Evolutionary conservation across 2,888 invertebrate species (phyloP).

Genomic region (Phortica okadai): DNA sequence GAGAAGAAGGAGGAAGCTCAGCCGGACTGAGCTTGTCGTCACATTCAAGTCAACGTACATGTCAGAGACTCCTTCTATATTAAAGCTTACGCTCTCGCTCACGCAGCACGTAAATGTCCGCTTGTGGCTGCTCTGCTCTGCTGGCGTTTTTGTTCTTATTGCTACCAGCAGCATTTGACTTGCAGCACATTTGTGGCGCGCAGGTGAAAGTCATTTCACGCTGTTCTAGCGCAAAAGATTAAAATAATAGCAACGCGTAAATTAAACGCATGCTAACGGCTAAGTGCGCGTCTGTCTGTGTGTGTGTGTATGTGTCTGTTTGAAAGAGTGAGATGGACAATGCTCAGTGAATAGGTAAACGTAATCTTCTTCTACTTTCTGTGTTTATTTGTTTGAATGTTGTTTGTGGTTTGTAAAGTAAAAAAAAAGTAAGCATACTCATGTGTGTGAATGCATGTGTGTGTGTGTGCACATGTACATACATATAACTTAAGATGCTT

Average conservation of each 20-base stretch:
- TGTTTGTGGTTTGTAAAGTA: constrained; percentile 31
- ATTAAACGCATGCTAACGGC: constrained; percentile 56
- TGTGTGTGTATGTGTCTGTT: constrained; percentile 28
- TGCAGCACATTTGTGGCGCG: constrained; percentile 18
- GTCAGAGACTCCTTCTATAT: too few species aligned
- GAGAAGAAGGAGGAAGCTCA: neutral
- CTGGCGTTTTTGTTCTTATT: neutral
- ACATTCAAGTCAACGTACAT: too few species aligned
- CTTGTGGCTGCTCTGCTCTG: constrained; percentile 1
- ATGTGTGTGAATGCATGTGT: constrained; percentile 42
- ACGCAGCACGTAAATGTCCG: neutral
- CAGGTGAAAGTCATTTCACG: constrained; percentile 72
- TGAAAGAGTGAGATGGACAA: neutral
- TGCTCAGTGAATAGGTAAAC: neutral
- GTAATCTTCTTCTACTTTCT: neutral
- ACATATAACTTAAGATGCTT: constrained; percentile 61
- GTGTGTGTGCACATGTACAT: neutral
- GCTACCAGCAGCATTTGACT: constrained; percentile 26
- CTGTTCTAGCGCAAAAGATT: constrained; percentile 71
- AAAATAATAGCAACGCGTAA: constrained; percentile 72
- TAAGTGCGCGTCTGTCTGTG: constrained; percentile 29
- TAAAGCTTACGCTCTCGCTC: neutral
- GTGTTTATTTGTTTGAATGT: constrained; percentile 18
- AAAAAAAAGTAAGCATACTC: too few species aligned
- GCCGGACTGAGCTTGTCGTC: constrained; percentile 1